Base-by-base conservation (phyloP, 37 sponge, comb jelly and placozoan genomes). In the Eunapius fragilis region DNA sequence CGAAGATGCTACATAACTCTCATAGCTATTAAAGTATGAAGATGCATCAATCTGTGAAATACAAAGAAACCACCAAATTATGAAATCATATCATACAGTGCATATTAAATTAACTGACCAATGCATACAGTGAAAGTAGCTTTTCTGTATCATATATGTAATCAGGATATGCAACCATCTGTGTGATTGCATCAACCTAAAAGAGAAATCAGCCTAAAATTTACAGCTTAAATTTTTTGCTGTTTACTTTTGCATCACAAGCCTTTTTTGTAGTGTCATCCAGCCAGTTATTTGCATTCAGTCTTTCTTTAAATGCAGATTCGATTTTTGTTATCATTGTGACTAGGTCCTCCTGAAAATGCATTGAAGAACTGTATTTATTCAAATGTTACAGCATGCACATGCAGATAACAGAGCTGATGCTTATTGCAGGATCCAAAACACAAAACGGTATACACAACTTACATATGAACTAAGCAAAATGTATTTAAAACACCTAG, bases 111-210 rank as follows among this genome's bases (percentile, higher is more conserved):
- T 86, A 11, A 93, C 93, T 24, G 68, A n/a, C n/a, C n/a, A n/a
- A 45, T 19, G 47, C 31, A 45, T 86, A 85, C 22, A 82, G 67
- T 4, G 82, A 67, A 49, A 86, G 48, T 25, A 93, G 50, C 32
- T 86, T 79, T 25, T 32, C 81, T 84, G 82, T 76, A 74, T 93
- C 70, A 24, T 35, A n/a, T 41, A 93, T 82, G 10, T 79, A 74
- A 26, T 89, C 87, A 31, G 93, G 90, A 37, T 93, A 93, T 25
- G 90, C 93, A n/a, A 93, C 45, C 87, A 81, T 82, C 23, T 89
- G 72, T 10, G 90, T 86, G 36, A 93, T 89, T 71, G 85, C 86
- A 25, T 88, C 89, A 32, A 75, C 85, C 85, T 84, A 36, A 70
- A 24, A 0, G 41, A 3, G 25, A 58, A 17, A 58, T 58, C 58